Base-by-base conservation (phyloP, 2,888 invertebrate genomes). In the Byasa hedistus region DNA sequence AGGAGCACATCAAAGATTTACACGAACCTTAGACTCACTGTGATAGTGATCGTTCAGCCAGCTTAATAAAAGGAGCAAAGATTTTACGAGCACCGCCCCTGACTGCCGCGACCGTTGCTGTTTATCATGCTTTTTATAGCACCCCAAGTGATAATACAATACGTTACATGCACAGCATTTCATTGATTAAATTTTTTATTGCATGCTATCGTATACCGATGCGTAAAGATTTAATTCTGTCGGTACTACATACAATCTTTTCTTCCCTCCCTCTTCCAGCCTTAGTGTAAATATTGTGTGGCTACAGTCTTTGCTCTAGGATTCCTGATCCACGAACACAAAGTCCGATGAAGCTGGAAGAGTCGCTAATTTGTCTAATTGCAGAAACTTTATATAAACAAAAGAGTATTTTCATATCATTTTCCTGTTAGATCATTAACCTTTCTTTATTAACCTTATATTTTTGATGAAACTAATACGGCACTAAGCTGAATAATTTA, bases 51-150 rank as follows among this genome's bases (percentile, higher is more conserved):
- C 80, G 82, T 87, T 84, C 80, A 72, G 74, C 73, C 76, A 73
- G 74, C 75, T 81, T 80, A 81, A 84, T 87, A 87, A 84, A 84
- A 79, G 76, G 68, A 75, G 76, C 75, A 76, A 77, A 81, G 84
- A 86, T 86, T 89, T 89, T 86, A 89, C 81, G 87, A 84, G 72
- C 73, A 8, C 65, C 58, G 57, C 56, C 76, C 81, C 80, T 80
- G 82, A 80, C 82, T 79, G 67, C 76, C 70, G 71, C 71, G 70
- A 72, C 71, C 70, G 73, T 76, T 71, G 73, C 69, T 78, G 77
- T 85, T 83, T 85, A 83, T 83, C 77, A 74, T 77, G 69, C 73
- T 75, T 83, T 85, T 85, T 84, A 85, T 80, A 75, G 75, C 73
- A 71, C 66, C 68, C 71, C 69, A 78, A 78, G 71, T 73, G 72